phyloP scores from a whole-genome alignment of 2,113 vertebrate genomes.

The Cebidichthys violaceus region DNA sequence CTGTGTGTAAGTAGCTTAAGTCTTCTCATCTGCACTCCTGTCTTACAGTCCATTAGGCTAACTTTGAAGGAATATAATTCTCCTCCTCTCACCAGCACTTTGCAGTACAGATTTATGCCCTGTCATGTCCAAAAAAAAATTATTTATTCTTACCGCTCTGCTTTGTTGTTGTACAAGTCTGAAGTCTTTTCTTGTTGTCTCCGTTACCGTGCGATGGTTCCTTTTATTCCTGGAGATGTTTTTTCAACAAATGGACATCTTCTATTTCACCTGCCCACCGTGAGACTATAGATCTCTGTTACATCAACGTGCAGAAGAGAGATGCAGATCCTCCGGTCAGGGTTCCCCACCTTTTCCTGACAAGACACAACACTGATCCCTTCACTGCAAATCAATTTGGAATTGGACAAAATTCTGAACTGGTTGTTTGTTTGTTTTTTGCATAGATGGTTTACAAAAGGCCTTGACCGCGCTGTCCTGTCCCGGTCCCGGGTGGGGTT shows the following conservation, averaged over 20 bases:
- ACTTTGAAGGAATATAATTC: constrained; percentile 42
- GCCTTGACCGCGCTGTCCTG: constrained; percentile 11
- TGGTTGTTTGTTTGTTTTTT: constrained; percentile 27
- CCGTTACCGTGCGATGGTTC: not conserved
- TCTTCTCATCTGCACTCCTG: constrained; percentile 48
- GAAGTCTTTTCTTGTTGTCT: constrained; percentile 27
- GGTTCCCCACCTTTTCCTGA: not conserved
- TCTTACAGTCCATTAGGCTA: constrained; percentile 50
- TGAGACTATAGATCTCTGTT: constrained; percentile 39
- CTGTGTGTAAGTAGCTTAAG: constrained; percentile 21
- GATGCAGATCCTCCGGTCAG: not conserved
- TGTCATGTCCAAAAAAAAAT: constrained; percentile 30
- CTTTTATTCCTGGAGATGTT: constrained; percentile 34
- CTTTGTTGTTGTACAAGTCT: constrained; percentile 20
- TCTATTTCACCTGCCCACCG: constrained; percentile 48
- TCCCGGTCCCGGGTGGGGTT: constrained; percentile 54
- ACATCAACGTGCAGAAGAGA: constrained; percentile 46
- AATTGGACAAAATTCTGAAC: constrained; percentile 2
- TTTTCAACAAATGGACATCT: constrained; percentile 4
- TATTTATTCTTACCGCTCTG: constrained; percentile 21
- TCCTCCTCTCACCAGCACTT: constrained; percentile 37
- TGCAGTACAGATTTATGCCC: constrained; percentile 21
- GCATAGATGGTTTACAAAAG: constrained; percentile 24
- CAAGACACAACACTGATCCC: constrained; percentile 6
- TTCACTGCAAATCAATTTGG: not conserved